Base-by-base conservation (phyloP, 2,113 vertebrate species). In the Grantiella picta region DNA sequence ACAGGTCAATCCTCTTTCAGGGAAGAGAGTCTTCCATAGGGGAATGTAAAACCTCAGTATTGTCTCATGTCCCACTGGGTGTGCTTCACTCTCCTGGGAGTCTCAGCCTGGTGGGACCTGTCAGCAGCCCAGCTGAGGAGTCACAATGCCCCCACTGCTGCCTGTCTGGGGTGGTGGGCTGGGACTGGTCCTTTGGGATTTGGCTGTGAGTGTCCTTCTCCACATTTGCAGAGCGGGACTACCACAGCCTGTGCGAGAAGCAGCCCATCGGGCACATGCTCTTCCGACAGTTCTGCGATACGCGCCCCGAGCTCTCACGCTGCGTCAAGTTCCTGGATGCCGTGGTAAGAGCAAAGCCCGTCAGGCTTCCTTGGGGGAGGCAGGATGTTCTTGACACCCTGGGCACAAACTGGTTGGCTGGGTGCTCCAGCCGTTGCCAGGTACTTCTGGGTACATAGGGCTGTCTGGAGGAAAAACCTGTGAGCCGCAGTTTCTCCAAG, bases 231-330 rank as follows among this genome's bases (percentile, higher is more conserved):
- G 99, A 99, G 86, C 98, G 98, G 73, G 99, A 99, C 98, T 99
- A 99, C 98, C 98, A 98, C 97, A 99, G 98, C 97, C 98, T 99
- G 54, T 99, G 99, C 10, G 99, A 99, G 97, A 98, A 98, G 68
- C 99, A 99, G 98, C 99, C 99, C 5, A 99, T 99, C 0, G 99
- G 99, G 70, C 98, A 98, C 21, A 94, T 98, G 66, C 98, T 99
- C 11, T 99, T 99, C 90, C 98, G 99, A 35, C 98, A 99, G 94
- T 99, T 99, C 97, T 99, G 99, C 6, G 98, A 99, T 63, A 99
- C 99, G 1, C 98, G 99, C 54, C 97, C 98, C 0, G 99, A 99
- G 97, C 98, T 99, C 94, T 98, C 96, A 4, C 98, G 98, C 87
- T 99, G 99, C 17, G 97, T 98, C 86, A 98, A 97, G 95, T 99